Percentiles rank a stretch among this genome's conserved stretches.
Evolutionary conservation across 2,113 vertebrate genomes (phyloP).

Genomic region (Nothoprocta pentlandii): DNA sequence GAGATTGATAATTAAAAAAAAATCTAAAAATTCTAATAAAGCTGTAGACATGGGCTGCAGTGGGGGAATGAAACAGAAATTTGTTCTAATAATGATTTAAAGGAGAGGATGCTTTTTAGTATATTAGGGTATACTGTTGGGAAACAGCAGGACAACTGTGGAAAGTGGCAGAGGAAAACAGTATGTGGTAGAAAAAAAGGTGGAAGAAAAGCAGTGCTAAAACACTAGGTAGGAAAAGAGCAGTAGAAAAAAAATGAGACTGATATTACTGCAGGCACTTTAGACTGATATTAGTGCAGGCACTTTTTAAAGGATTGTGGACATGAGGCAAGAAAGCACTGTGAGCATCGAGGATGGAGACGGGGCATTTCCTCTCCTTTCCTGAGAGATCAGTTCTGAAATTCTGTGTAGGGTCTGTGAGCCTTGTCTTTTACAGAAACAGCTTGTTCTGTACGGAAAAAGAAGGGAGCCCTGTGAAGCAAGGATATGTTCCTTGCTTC

Average conservation of each 20-base stretch:
- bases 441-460: not conserved
- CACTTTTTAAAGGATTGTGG: not conserved
- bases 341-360: rapidly evolving
- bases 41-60: not conserved
- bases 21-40: not conserved
- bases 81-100: not conserved
- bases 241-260: not conserved
- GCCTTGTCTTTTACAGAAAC: not conserved
- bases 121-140: not conserved
- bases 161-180: slow-evolving; percentile 30
- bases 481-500: not conserved
- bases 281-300: not conserved
- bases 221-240: not conserved
- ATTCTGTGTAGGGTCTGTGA: not conserved
- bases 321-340: not conserved
- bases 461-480: not conserved
- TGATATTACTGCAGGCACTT: not conserved
- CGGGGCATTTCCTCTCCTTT: not conserved
- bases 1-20: not conserved
- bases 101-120: not conserved
- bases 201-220: not conserved
- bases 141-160: slow-evolving; percentile 22
- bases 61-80: not conserved
- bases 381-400: not conserved
- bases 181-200: slow-evolving; percentile 30